phyloP scores from a whole-genome alignment of 2,888 invertebrate species.

The Abrostola tripartita region DNA sequence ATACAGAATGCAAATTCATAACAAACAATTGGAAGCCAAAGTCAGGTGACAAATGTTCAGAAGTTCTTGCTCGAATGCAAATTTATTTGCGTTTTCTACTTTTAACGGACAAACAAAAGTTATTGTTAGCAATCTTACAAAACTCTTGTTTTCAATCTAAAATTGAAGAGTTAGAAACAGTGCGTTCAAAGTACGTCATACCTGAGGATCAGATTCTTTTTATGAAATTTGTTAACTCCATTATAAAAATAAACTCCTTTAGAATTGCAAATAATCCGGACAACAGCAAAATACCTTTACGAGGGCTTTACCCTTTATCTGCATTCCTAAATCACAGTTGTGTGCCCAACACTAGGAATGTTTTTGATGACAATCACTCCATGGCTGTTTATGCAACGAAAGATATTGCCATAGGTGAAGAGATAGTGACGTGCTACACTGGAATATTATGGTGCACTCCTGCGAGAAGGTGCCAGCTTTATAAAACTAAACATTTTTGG shows the following conservation, averaged over 20 bases:
- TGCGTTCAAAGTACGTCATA: conserved; percentile 80
- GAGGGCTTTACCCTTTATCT: conserved; percentile 90
- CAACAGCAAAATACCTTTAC: conserved; percentile 76
- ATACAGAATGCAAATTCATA: conserved; percentile 89
- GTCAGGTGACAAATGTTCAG: conserved; percentile 53
- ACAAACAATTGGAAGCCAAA: conserved; percentile 81
- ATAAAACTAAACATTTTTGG: conserved; percentile 90
- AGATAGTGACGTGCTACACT: conserved; percentile 90
- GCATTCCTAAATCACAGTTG: conserved; percentile 91
- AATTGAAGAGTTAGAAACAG: conserved; percentile 82
- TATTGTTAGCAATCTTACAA: conserved; percentile 83
- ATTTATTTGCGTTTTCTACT: conserved; percentile 73
- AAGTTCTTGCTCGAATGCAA: conserved; percentile 62
- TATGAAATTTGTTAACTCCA: conserved; percentile 85
- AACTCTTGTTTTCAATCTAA: conserved; percentile 66
- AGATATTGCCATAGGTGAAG: conserved; percentile 88
- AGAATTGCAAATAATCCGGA: conserved; percentile 80
- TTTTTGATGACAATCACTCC: conserved; percentile 85
- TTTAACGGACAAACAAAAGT: conserved; percentile 73
- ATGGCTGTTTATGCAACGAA: conserved; percentile 89
- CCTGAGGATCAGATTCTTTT: conserved; percentile 84
- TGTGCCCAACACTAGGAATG: conserved; percentile 90
- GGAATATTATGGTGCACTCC: conserved; percentile 91
- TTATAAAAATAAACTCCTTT: conserved; percentile 90
- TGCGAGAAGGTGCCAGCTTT: conserved; percentile 89